Evolutionary conservation across 2,888 invertebrate genomes (phyloP), one percentile per base, ranked within the genome.

Genomic region (Gibbula magus): DNA sequence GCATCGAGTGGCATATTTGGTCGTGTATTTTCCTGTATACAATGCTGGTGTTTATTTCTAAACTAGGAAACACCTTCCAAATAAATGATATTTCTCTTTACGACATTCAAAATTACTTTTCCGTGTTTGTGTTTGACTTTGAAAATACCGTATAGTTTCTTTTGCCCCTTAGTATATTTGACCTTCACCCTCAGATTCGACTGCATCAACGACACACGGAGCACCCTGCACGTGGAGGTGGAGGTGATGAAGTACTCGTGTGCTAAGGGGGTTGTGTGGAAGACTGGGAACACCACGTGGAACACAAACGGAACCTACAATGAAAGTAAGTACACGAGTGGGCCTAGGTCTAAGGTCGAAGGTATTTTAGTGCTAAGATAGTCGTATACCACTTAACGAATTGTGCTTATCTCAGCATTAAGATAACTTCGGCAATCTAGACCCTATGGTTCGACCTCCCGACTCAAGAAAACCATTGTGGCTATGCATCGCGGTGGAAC

Each of bases 221-320:
- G 89, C 75, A 81, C 85, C 0, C 83, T 90, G 13, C 89, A 89
- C 83, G 87, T 88, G 5, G 89, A 91, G 53, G 56, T 75, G 2
- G 79, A 81, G 8, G 88, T 89, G 20, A 83, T 82, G 16, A 82
- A 35, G 16, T 92, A 91, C 84, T 89, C 88, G 20, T 92, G 92
- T 87, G 88, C 86, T 29, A 53, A 79, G 13, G 91, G 91, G 3
- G 66, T 32, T 0, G 32, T 79, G 2, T 85, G 85, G 79, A 35
- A 81, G n/a, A 67, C 39, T 16, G 85, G 84, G 75, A 79, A 83
- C 16, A 86, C 84, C 22, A 90, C 89, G 1, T 61, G 61, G 61
- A 78, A 82, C 56, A 91, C 91, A 73, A 92, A 91, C 77, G 84
- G 87, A 54, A 89, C 91, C 5, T 92, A 90, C 81, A 92, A 91